phyloP scores from a whole-genome alignment of 2,797 vertebrate species.

The Sebastolobus alascanus region DNA sequence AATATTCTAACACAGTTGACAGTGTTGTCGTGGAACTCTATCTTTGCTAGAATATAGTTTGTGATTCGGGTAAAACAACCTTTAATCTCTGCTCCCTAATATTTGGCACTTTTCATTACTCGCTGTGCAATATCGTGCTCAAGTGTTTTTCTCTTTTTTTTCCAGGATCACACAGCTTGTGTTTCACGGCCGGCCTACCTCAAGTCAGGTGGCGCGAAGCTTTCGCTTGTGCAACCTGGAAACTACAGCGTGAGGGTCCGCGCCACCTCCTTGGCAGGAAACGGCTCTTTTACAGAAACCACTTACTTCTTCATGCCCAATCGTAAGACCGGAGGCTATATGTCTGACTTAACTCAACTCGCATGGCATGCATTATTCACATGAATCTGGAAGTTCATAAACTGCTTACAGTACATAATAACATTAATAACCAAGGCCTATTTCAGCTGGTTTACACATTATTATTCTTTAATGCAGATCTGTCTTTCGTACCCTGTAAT shows the following conservation, averaged over 20 bases:
- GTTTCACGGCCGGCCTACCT: slow-evolving; percentile 92
- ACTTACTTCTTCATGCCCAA: slow-evolving; percentile 92
- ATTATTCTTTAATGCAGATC: neutral
- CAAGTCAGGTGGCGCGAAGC: slow-evolving; percentile 86
- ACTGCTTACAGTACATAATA: slow-evolving; percentile 1
- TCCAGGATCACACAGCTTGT: slow-evolving; percentile 88
- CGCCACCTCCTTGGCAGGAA: slow-evolving; percentile 95
- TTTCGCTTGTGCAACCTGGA: slow-evolving; percentile 90
- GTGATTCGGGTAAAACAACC: neutral
- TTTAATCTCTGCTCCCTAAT: neutral
- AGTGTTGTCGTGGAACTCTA: no score
- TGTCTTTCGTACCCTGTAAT: neutral
- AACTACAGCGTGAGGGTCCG: slow-evolving; percentile 96
- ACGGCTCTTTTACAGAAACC: slow-evolving; percentile 94
- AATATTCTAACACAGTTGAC: no score
- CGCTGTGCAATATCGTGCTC: neutral
- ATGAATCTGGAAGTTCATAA: neutral
- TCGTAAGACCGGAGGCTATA: slow-evolving; percentile 83
- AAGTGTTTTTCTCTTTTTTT: neutral
- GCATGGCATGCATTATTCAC: neutral
- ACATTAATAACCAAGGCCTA: neutral
- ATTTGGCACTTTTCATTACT: no score
- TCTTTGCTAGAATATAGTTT: neutral
- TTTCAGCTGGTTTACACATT: neutral
- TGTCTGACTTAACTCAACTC: neutral